phyloP scores from a whole-genome alignment of 2,113 vertebrate genomes.

The Pseudorasbora parva region DNA sequence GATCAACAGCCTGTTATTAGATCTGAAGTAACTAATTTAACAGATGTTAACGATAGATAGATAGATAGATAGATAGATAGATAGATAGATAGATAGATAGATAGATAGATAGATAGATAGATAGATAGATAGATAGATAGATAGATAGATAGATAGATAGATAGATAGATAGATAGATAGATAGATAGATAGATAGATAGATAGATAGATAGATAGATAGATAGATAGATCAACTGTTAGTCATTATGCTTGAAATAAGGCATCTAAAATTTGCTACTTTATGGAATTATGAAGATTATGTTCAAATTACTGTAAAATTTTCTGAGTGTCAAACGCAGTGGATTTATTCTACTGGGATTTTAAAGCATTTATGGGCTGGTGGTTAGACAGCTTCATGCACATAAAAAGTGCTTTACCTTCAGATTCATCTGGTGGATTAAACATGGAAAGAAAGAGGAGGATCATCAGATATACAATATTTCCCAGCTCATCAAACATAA shows the following conservation, averaged over 20 bases:
- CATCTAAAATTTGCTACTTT: neutral
- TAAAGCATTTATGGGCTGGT: neutral
- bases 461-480: conserved; percentile 71
- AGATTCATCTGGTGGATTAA: conserved; percentile 90
- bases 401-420: conserved; percentile 90
- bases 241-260: neutral
- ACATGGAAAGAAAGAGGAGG: conserved; percentile 82
- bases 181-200: too few species aligned
- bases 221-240: neutral
- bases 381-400: conserved; percentile 66
- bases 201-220: too few species aligned
- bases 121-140: too few species aligned
- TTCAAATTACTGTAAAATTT: neutral
- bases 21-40: too few species aligned
- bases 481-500: conserved; percentile 54
- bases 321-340: neutral
- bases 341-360: neutral
- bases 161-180: too few species aligned
- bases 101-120: too few species aligned
- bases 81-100: too few species aligned
- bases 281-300: neutral
- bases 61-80: too few species aligned
- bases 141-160: too few species aligned
- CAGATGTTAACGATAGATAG: too few species aligned
- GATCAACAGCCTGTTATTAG: neutral